These are phyloP conservation scores for Alethe diademata DNA, from an alignment of 2,113 vertebrate species.

Conservation along the genomic window DNA sequence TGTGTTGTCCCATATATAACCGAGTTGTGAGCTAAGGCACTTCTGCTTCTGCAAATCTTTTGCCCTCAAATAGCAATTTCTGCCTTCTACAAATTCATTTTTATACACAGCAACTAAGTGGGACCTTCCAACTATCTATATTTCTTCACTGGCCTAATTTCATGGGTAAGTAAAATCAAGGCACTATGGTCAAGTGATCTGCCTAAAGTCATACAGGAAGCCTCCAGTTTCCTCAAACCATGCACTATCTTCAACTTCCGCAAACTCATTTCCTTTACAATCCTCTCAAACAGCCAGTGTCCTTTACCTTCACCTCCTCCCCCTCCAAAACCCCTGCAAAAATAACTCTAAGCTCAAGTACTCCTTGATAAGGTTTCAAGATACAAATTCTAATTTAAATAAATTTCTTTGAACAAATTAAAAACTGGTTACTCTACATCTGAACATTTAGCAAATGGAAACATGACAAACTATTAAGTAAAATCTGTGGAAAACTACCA, in stretches of 20 bases:
- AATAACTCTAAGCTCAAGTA: neutral
- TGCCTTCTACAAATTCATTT: neutral
- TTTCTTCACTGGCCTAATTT: neutral
- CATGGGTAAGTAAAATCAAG: neutral
- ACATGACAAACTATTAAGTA: neutral
- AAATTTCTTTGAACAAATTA: neutral
- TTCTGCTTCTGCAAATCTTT: neutral
- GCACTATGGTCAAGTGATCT: neutral
- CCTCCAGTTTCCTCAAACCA: constrained; percentile 34
- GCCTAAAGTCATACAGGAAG: constrained; percentile 36
- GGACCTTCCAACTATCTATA: neutral
- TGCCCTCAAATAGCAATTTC: neutral
- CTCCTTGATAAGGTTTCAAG: neutral
- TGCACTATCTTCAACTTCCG: constrained; percentile 9
- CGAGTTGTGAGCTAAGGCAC: neutral
- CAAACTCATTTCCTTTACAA: constrained; percentile 42
- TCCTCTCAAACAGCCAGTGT: neutral
- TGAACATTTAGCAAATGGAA: neutral
- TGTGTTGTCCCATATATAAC: neutral
- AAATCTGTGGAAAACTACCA: neutral
- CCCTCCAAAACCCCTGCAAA: neutral
- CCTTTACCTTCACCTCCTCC: neutral
- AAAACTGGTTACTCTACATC: neutral
- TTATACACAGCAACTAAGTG: neutral
- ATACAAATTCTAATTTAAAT: neutral